phyloP scores from a whole-genome alignment of 2,113 vertebrate species.

The Rutilus rutilus region DNA sequence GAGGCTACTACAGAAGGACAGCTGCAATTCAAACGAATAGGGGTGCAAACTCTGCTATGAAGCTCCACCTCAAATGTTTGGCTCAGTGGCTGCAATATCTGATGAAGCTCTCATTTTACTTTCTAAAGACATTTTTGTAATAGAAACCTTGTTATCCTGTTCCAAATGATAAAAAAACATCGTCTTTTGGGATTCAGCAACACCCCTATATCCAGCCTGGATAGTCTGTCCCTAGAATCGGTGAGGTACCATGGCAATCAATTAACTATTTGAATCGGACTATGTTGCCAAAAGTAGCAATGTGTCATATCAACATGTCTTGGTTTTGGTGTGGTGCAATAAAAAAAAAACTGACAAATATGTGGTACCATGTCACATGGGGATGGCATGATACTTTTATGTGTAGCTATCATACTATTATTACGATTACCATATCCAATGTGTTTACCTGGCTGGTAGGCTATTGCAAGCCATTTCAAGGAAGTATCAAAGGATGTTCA shows the following conservation, averaged over 20 bases:
- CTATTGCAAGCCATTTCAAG: background rate
- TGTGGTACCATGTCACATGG: background rate
- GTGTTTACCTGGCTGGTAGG: too few species aligned
- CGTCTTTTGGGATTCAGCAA: background rate
- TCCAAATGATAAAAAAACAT: background rate
- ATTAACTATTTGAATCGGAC: constrained; percentile 56
- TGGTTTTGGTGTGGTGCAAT: background rate
- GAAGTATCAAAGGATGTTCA: background rate
- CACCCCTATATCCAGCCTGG: constrained; percentile 49
- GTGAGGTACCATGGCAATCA: constrained; percentile 60
- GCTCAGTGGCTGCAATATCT: background rate
- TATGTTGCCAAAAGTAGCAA: background rate
- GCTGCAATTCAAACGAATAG: constrained; percentile 47
- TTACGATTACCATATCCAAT: too few species aligned
- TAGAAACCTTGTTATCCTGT: background rate
- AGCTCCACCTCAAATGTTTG: too few species aligned
- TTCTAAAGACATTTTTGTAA: background rate
- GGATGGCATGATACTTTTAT: background rate
- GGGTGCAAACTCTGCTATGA: constrained; percentile 16
- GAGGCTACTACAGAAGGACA: constrained; percentile 69
- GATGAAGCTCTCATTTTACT: background rate
- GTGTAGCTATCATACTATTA: too few species aligned
- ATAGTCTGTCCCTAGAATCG: constrained; percentile 54
- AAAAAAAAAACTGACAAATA: background rate
- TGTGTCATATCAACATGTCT: background rate